phyloP scores from a whole-genome alignment of 1,140 invertebrate genomes.

The Maconellicoccus hirsutus region DNA sequence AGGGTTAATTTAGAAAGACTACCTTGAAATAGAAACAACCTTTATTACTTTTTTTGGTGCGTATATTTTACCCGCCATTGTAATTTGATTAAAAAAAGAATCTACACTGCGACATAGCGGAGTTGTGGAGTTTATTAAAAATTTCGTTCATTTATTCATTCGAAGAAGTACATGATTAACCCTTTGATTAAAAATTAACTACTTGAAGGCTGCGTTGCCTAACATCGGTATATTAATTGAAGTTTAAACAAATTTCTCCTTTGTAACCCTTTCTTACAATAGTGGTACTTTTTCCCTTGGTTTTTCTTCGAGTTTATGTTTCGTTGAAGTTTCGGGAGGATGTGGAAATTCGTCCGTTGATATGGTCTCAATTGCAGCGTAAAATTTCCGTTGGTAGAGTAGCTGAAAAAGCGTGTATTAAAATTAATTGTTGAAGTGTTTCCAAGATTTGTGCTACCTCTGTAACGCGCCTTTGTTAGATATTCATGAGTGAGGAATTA shows the following conservation, averaged over 20 bases:
- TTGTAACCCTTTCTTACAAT: background rate
- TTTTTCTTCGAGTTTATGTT: too few relatives aligned
- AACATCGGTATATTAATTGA: background rate
- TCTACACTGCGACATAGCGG: background rate
- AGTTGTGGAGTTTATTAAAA: conserved; percentile 5
- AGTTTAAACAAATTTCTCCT: conserved; percentile 5
- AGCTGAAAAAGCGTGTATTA: too few relatives aligned
- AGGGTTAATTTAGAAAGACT: conserved; percentile 18
- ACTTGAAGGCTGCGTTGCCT: background rate
- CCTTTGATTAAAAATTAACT: conserved; percentile 9
- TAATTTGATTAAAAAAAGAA: background rate
- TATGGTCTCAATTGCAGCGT: too few relatives aligned
- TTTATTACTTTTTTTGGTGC: conserved; percentile 18
- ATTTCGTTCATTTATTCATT: background rate
- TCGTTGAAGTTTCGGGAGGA: too few relatives aligned
- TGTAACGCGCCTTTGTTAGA: too few relatives aligned
- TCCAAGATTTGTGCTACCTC: too few relatives aligned
- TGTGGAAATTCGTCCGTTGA: too few relatives aligned
- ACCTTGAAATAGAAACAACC: background rate
- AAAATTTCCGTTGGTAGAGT: too few relatives aligned
- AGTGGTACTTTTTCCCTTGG: background rate
- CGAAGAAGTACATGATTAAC: background rate
- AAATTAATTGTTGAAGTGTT: too few relatives aligned
- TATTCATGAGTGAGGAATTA: too few relatives aligned
- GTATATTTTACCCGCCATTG: background rate